Evolutionary conservation across 2,113 vertebrate species (phyloP).

Genomic region (Meleagris gallopavo): DNA sequence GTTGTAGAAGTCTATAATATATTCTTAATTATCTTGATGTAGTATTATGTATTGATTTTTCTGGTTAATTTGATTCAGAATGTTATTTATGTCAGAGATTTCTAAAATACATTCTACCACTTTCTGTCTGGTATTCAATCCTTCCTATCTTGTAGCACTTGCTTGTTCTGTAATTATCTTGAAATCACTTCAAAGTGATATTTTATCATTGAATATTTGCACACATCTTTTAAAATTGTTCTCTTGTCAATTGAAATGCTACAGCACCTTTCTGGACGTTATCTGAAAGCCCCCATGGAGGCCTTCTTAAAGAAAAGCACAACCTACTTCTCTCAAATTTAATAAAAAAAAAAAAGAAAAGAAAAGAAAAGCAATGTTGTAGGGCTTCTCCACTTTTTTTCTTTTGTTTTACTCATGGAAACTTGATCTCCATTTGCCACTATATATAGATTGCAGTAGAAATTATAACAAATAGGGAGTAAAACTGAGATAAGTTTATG

Average conservation of each 20-base stretch:
- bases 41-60: not conserved
- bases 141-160: not conserved
- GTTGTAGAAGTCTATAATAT: not conserved
- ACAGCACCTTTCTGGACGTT: not conserved
- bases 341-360: too few species aligned
- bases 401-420: not conserved
- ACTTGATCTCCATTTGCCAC: not conserved
- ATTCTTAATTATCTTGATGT: not conserved
- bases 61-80: not conserved
- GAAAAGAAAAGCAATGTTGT: not conserved
- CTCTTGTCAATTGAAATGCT: not conserved
- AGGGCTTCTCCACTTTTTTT: rapidly evolving
- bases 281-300: not conserved
- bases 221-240: not conserved
- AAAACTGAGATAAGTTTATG: not conserved
- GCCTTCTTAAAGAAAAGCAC: not conserved
- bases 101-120: not conserved
- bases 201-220: not conserved
- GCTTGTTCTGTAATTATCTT: not conserved
- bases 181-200: not conserved
- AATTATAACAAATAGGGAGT: not conserved
- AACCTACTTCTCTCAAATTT: not conserved
- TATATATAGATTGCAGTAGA: not conserved
- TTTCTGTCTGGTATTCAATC: not conserved
- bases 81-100: not conserved